phyloP scores from a whole-genome alignment of 1,140 invertebrate genomes.

The Psix sp. region DNA sequence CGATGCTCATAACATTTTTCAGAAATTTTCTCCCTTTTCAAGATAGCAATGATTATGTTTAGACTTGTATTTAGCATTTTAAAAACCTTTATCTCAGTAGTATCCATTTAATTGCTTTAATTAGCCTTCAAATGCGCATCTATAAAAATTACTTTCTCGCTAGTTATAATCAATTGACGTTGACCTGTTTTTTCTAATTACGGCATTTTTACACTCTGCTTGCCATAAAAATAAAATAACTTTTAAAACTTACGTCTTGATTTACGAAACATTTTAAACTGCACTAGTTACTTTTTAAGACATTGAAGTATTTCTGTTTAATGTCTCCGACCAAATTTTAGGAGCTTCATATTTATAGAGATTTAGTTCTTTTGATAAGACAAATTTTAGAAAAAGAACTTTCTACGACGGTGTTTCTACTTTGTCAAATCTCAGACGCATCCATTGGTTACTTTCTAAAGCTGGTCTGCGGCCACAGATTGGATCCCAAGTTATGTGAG shows the following conservation, averaged over 20 bases:
- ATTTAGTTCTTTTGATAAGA: slow-evolving; percentile 49
- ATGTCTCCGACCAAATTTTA: slow-evolving; percentile 14
- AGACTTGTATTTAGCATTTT: no score
- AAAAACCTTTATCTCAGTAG: no score
- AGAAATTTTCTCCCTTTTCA: neutral
- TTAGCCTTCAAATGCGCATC: no score
- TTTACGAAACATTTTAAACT: neutral
- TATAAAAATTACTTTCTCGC: no score
- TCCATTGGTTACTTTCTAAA: slow-evolving; percentile 42
- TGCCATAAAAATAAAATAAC: neutral
- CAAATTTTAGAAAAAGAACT: slow-evolving; percentile 46
- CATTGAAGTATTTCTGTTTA: slow-evolving; percentile 46
- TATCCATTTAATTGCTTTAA: no score
- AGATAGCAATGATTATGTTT: neutral
- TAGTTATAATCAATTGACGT: no score
- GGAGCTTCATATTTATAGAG: slow-evolving; percentile 51
- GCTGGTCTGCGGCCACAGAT: slow-evolving; percentile 39
- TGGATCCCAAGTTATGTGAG: slow-evolving; percentile 50
- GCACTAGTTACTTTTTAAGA: slow-evolving; percentile 32
- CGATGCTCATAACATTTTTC: neutral
- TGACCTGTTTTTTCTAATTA: no score
- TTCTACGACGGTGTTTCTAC: slow-evolving; percentile 42
- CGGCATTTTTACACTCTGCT: no score
- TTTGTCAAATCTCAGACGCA: slow-evolving; percentile 40
- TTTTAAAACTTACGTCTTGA: neutral